Conservation (phyloP, 2,888 invertebrate genomes). For the Palloptera scutellata region DNA sequence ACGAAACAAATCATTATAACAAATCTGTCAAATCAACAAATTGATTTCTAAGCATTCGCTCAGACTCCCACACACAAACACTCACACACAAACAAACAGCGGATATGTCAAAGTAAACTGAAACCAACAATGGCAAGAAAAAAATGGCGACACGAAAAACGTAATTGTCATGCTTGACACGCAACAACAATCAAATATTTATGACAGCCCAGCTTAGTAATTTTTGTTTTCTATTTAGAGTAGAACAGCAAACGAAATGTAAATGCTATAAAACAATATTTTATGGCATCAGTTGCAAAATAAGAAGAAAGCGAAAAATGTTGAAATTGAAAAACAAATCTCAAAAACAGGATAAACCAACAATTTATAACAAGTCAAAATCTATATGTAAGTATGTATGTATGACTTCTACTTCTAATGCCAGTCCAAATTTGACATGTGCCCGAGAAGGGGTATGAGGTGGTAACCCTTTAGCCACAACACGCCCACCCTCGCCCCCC, state of each 20-base stretch:
- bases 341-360: slow-evolving; percentile 32
- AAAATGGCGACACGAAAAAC: neutral
- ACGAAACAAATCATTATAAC: neutral
- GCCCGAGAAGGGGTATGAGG: neutral
- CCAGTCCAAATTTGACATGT: neutral
- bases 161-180: slow-evolving; percentile 36
- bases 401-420: neutral
- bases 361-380: slow-evolving; percentile 34
- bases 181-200: slow-evolving; percentile 40
- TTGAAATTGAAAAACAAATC: neutral
- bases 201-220: slow-evolving; percentile 32
- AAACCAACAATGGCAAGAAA: neutral
- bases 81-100: too few relatives aligned
- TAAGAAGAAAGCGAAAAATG: slow-evolving; percentile 22
- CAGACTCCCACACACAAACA: too few relatives aligned
- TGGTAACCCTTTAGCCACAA: slow-evolving; percentile 13
- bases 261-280: slow-evolving; percentile 31
- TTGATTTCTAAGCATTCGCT: slow-evolving; percentile 29
- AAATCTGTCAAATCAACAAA: slow-evolving; percentile 29
- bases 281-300: slow-evolving; percentile 42
- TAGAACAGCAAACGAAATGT: neutral
- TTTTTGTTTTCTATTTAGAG: neutral
- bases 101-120: too few relatives aligned
- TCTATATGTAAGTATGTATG: too few relatives aligned
- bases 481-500: neutral